Evolutionary conservation across 2,797 vertebrate species (phyloP), one percentile per base, ranked within the genome.

Genomic region (Pseudotriccus pelzelni): DNA sequence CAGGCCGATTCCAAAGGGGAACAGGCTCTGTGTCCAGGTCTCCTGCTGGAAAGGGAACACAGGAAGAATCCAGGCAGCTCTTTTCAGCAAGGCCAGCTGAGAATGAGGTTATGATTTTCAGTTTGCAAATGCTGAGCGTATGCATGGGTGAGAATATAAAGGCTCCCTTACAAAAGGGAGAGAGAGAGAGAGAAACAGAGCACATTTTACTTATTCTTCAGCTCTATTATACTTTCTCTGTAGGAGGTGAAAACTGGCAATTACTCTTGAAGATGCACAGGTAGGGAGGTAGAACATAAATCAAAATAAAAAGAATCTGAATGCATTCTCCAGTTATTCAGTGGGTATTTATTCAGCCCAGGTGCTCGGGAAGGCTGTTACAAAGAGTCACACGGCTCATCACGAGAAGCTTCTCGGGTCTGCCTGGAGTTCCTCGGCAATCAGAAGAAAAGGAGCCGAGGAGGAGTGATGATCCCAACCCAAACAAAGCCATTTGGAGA

Each of bases 291-390:
- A 41, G 96, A 91, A 90, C 76, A 62, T 86, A 92, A 95, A 97
- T 96, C 94, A 97, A 96, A 96, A 96, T 92, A 93, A 80, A 92
- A 93, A 78, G 87, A 50, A 83, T 86, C 78, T 34, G 69, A 88
- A 93, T 90, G 77, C 68, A 59, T 94, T 94, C 91, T 78, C 14
- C 56, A 37, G 82, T 87, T 81, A 46, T 79, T 90, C 95, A 95
- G 18, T 52, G 76, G 87, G 6, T 95, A 74, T 95, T 95, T 94
- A 93, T 90, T 73, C 89, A 88, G 76, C 36, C 85, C 28, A 49
- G 66, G 27, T 81, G 79, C 87, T 89, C 2, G 32, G 56, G 82
- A 69, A 84, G 66, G 7, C 74, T 52, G 50, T 84, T 37, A 21
- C 1, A 68, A 46, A 2, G 30, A 89, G 59, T 34, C 72, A 58